Evolutionary conservation across 2,888 invertebrate species (phyloP).

Genomic region (Diarsia brunnea): DNA sequence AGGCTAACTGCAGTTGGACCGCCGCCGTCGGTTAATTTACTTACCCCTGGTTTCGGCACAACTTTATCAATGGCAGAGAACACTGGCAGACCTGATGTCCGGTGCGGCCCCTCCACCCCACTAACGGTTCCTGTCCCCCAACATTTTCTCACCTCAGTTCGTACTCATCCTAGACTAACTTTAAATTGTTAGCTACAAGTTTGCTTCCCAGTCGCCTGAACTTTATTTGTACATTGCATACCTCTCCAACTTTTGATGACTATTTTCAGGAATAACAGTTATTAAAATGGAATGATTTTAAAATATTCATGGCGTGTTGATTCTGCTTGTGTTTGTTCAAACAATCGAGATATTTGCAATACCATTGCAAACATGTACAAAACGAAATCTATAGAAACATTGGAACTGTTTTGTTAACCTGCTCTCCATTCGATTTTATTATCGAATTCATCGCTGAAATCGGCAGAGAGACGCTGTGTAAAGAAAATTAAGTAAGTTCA

Average conservation of each 20-base stretch:
- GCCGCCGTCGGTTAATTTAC: constrained; percentile 73
- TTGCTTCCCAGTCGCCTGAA: constrained; percentile 81
- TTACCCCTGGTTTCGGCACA: constrained; percentile 75
- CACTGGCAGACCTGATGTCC: constrained; percentile 74
- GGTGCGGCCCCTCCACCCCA: constrained; percentile 63
- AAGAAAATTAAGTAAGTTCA: constrained; percentile 10
- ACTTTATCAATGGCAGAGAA: constrained; percentile 80
- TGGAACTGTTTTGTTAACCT: constrained; percentile 39
- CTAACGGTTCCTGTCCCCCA: constrained; percentile 65
- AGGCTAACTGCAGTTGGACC: constrained; percentile 70
- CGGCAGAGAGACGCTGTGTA: background rate
- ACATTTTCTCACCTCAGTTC: constrained; percentile 84
- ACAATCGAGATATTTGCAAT: constrained; percentile 19
- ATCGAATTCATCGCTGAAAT: constrained; percentile 16
- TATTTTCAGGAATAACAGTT: constrained; percentile 71
- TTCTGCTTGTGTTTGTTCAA: constrained; percentile 41
- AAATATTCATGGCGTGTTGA: constrained; percentile 37
- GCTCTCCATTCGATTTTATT: constrained; percentile 48
- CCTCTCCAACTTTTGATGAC: constrained; percentile 77
- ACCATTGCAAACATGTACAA: constrained; percentile 9
- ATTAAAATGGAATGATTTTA: constrained; percentile 64
- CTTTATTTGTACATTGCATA: constrained; percentile 84
- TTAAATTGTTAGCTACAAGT: constrained; percentile 88
- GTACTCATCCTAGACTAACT: constrained; percentile 82
- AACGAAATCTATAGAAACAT: constrained; percentile 17